These are phyloP conservation scores for Caloenas nicobarica DNA, from an alignment of 2,113 vertebrate species.

Conservation along the genomic window DNA sequence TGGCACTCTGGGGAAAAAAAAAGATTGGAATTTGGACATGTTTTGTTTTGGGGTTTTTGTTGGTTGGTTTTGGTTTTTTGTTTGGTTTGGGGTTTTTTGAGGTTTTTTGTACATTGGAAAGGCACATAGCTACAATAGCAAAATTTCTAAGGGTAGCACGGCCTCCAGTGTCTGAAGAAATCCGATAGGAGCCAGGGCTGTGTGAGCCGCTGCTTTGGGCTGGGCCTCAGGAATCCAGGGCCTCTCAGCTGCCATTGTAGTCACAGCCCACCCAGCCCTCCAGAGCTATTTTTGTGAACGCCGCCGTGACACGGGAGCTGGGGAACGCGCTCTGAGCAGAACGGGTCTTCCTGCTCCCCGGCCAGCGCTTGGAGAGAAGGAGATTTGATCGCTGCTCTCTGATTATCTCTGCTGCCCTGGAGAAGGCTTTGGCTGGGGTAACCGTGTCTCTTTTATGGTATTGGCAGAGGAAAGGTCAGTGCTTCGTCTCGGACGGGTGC, in stretches of 20 bases:
- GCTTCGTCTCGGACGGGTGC: background rate
- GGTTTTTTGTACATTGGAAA: background rate
- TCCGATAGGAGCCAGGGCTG: background rate
- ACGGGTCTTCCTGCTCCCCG: background rate
- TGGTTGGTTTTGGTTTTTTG: no score
- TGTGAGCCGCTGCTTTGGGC: background rate
- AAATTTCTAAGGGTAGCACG: background rate
- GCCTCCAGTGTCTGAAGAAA: background rate
- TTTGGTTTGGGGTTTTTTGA: background rate
- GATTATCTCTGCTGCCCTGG: background rate
- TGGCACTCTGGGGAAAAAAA: background rate
- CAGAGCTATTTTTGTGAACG: constrained; percentile 48
- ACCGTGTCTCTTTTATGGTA: background rate
- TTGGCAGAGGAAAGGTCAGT: background rate
- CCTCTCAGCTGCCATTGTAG: constrained; percentile 52
- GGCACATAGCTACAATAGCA: background rate
- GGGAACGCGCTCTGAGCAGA: background rate
- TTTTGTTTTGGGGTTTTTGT: no score
- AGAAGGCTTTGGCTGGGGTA: constrained; percentile 6
- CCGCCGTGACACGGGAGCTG: background rate
- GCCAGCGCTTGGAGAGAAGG: background rate
- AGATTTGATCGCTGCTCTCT: background rate
- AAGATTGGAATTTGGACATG: background rate
- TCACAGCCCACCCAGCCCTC: background rate
- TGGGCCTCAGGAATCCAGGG: constrained; percentile 19